Evolutionary conservation across 2,888 invertebrate species (phyloP).

Genomic region (Oxyscelio sp.): DNA sequence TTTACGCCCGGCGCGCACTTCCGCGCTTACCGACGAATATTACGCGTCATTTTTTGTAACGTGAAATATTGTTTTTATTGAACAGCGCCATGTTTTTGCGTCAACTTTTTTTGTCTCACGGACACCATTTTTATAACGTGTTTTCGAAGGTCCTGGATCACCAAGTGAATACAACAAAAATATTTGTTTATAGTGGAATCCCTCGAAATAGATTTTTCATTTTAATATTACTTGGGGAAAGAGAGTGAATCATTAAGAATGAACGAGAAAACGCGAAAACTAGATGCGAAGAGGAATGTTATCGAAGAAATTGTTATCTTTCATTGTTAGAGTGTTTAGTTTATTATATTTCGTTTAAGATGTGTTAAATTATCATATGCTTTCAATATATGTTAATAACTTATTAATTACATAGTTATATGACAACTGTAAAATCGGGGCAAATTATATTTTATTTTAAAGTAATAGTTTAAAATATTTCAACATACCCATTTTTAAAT

Average conservation of each 20-base stretch:
- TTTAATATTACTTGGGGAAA: conserved; percentile 25
- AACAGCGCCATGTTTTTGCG: conserved; percentile 33
- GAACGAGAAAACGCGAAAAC: not conserved
- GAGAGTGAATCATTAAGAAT: conserved; percentile 5
- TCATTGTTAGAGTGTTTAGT: not conserved
- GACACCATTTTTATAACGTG: conserved; percentile 40
- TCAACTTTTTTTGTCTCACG: conserved; percentile 28
- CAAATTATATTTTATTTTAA: no score
- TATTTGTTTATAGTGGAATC: conserved; percentile 27
- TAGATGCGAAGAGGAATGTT: conserved; percentile 8
- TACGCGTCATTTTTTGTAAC: conserved; percentile 50
- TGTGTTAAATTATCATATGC: no score
- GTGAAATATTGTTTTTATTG: conserved; percentile 68
- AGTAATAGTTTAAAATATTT: no score
- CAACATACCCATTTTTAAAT: no score
- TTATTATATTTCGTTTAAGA: no score
- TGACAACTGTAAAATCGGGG: no score
- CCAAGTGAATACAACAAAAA: conserved; percentile 29
- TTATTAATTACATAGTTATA: no score
- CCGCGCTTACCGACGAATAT: conserved; percentile 29
- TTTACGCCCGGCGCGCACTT: conserved; percentile 12
- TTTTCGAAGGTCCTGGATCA: conserved; percentile 30
- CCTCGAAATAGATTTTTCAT: conserved; percentile 16
- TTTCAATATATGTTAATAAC: no score
- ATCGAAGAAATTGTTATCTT: not conserved